Evolutionary conservation across 2,797 vertebrate species (phyloP).

Genomic region (Spatula clypeata): DNA sequence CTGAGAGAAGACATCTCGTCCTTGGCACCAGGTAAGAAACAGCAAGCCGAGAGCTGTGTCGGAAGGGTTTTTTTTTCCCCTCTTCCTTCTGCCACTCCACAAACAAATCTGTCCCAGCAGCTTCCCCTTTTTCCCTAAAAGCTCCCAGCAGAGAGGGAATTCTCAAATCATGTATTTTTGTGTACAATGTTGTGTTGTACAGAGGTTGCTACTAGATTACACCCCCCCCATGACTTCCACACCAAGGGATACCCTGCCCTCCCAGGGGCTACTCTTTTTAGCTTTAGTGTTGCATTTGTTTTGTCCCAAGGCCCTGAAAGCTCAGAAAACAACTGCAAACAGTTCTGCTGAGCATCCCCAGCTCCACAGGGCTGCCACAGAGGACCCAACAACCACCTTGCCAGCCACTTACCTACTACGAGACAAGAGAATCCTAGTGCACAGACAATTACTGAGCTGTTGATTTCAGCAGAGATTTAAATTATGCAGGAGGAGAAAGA

Average conservation of each 20-base stretch:
- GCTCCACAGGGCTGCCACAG: neutral
- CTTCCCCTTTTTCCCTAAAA: neutral
- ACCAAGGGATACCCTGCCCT: neutral
- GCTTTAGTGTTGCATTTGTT: neutral
- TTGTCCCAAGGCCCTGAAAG: neutral
- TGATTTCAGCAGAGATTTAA: neutral
- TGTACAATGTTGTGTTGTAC: neutral
- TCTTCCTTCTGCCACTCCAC: neutral
- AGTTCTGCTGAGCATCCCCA: neutral
- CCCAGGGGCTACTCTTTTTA: neutral
- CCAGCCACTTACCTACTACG: neutral
- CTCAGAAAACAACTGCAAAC: neutral
- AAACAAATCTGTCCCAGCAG: neutral
- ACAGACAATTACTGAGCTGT: neutral
- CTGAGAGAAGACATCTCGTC: neutral
- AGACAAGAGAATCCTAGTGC: neutral
- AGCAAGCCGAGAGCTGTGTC: neutral
- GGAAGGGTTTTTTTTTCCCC: neutral
- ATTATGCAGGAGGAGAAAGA: neutral
- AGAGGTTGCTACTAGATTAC: neutral
- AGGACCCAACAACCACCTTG: neutral
- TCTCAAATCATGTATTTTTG: neutral
- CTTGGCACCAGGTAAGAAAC: slow-evolving; percentile 51
- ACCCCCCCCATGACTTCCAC: neutral
- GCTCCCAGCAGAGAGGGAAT: neutral